Evolutionary conservation across 1,140 invertebrate species (phyloP), one percentile per base, ranked within the genome.

Genomic region (Tetragonula clypearis): DNA sequence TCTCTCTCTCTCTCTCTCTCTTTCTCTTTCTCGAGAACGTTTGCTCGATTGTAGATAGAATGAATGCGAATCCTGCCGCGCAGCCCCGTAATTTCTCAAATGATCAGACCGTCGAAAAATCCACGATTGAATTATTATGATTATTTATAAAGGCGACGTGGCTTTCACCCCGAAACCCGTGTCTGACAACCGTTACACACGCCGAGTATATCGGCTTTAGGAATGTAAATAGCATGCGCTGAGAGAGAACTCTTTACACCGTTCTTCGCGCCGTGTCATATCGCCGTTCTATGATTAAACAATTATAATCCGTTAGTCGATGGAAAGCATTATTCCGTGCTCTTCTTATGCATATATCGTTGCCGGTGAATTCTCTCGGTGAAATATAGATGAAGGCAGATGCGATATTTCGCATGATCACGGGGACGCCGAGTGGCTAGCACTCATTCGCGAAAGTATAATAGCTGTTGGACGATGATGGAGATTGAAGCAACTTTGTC

Each of bases 51-150:
- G 69, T 53, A 72, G 60, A 87, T 79, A 81, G 71, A 55, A 72
- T 79, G 69, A 77, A 87, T 65, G 71, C n/a, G 71, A 30, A n/a
- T 82, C 56, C 62, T n/a, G 23, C 69, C 69, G 60, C 41, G 60
- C 17, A 69, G 75, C 62, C 75, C 75, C 30, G 86, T 83, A 87
- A 87, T 87, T 86, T 87, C 86, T 77, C 79, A 77, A 86, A 87
- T 75, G 86, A 83, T 79, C 55, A 60, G 19, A 21, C 30, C 75
- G 17, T 75, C 69, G 75, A 87, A 86, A 87, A 86, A 86, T 86
- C 74, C 26, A 12, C 74, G 60, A 87, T 87, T 87, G 85, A 87
- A 87, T 87, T 66, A 87, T 87, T 87, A 86, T 87, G 62, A 87
- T 87, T 87, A 87, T 81, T 87, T 60, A 78, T 60, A 62, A 83